Conservation (phyloP, 2,888 invertebrate species). For the Agelastica alni region DNA sequence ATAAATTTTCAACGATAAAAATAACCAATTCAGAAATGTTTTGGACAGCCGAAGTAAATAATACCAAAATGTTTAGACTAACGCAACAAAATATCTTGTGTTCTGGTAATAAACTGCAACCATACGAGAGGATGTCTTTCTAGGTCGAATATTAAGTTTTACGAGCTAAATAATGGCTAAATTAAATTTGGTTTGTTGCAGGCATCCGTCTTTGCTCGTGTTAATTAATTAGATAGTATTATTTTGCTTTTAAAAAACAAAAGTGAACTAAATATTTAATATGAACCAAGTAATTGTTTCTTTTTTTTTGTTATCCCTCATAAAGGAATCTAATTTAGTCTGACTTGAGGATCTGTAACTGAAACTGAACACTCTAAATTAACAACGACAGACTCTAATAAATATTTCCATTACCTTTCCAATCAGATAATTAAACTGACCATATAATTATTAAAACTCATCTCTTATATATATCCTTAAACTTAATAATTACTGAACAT, state of each 20-base stretch:
- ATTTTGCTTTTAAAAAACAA: too few relatives aligned
- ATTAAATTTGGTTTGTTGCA: slow-evolving; percentile 7
- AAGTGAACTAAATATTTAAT: too few relatives aligned
- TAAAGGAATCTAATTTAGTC: slow-evolving; percentile 1
- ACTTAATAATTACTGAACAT: too few relatives aligned
- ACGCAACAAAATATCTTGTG: not conserved
- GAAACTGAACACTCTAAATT: too few relatives aligned
- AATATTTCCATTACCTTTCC: too few relatives aligned
- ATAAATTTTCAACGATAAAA: not conserved
- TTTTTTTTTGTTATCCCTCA: not conserved
- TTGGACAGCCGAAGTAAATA: slow-evolving; percentile 1
- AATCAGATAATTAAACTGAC: too few relatives aligned
- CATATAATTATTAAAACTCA: too few relatives aligned
- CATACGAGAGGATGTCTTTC: not conserved
- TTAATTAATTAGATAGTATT: too few relatives aligned
- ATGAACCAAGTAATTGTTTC: too few relatives aligned
- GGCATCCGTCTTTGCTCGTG: slow-evolving; percentile 1
- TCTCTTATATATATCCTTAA: too few relatives aligned
- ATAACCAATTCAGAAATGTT: not conserved
- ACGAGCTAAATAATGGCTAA: not conserved
- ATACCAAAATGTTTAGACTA: not conserved
- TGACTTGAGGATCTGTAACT: too few relatives aligned
- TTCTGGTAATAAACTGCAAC: not conserved
- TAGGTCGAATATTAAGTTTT: not conserved
- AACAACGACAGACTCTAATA: too few relatives aligned